Conservation (phyloP, 1,140 invertebrate genomes). For the Rhopalosiphum maidis region DNA sequence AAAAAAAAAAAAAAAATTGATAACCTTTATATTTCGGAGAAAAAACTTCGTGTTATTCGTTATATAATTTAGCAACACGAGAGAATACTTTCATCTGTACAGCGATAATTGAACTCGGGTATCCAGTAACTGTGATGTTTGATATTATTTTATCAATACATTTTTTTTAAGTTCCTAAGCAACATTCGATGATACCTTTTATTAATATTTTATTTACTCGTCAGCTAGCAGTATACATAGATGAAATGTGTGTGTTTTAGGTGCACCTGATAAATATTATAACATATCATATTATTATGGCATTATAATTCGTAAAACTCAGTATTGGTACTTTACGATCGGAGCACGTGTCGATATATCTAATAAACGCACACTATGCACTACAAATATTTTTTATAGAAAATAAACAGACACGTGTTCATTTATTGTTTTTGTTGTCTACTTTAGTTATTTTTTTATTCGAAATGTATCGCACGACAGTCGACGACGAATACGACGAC, state of each 20-base stretch:
- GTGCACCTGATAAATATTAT: not conserved
- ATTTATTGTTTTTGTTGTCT: not conserved
- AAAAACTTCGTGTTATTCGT: conserved; percentile 8
- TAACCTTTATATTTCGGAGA: conserved; percentile 42
- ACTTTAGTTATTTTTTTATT: not conserved
- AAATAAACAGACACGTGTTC: not conserved
- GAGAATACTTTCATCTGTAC: not conserved
- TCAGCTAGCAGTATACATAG: not conserved
- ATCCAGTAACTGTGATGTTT: not conserved
- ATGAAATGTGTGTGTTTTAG: not conserved
- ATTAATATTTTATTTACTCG: not conserved
- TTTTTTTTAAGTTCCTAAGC: not conserved
- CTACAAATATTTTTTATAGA: not conserved
- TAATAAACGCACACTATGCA: not conserved
- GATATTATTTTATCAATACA: not conserved
- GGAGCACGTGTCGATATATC: not conserved
- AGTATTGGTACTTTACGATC: not conserved
- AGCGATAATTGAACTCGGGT: not conserved
- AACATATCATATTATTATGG: not conserved
- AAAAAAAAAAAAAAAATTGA: conserved; percentile 11
- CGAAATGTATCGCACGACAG: not conserved
- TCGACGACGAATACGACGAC: not conserved
- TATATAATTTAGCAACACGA: not conserved
- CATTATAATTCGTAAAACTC: not conserved
- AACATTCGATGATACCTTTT: not conserved